Base-by-base conservation (phyloP, 1,140 invertebrate species). In the Eciton burchellii region DNA sequence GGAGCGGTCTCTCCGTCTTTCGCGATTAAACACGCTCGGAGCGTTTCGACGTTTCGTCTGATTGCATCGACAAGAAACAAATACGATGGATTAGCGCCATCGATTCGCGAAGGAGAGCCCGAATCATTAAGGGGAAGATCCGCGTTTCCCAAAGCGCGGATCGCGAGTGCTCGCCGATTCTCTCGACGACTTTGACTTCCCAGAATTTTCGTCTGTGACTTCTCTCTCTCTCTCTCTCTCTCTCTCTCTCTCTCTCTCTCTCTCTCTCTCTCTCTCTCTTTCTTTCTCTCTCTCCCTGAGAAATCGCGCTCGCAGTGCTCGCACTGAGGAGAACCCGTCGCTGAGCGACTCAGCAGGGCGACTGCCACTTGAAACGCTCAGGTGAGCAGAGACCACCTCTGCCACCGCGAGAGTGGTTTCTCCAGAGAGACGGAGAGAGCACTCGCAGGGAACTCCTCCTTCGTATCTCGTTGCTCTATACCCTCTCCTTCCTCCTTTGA, bases 311-410 rank as follows among this genome's bases (percentile, higher is more conserved):
- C 85, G 77, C 81, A 74, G 74, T 84, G 84, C 65, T 84, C 76
- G 62, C 73, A 57, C 77, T 6, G 71, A 84, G 81, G 70, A 47
- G 63, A 70, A 82, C 88, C 89, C 89, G 88, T 89, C 88, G 89
- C 87, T 89, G 88, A 89, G 82, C 90, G 85, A 88, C 89, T 90
- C 89, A 83, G 89, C 89, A 84, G 89, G 85, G 87, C 89, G 85
- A 90, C 90, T 90, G 87, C 88, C 90, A 91, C 88, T 87, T 89
- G 89, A 90, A 85, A 85, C 86, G 86, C 84, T 91, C 89, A 89
- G 89, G 85, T 89, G 90, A 90, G 89, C 87, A 90, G 81, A 89
- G 82, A 86, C 88, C 88, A 90, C 89, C 85, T 84, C 84, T 86
- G 89, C 85, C 89, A 89, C 85, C 82, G 89, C 89, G 87, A 88